Percentiles rank a stretch among this genome's conserved stretches.
Conservation (phyloP, 2,797 vertebrate genomes). For the Molossus molossus region DNA sequence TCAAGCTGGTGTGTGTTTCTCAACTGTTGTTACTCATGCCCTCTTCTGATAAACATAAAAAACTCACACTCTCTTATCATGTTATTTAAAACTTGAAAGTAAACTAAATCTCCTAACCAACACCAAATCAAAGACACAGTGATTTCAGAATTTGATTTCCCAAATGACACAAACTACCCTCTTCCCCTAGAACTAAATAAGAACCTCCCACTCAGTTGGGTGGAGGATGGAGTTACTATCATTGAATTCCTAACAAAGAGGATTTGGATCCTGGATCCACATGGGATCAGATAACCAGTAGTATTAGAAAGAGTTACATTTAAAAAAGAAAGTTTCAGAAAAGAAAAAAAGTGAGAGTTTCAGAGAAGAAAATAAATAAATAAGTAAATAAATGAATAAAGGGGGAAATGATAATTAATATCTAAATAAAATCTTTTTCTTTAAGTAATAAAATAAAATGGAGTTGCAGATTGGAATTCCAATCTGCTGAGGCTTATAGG, state of each 20-base stretch:
- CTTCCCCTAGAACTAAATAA: neutral
- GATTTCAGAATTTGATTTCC: constrained; percentile 64
- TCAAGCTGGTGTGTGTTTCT: neutral
- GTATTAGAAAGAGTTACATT: neutral
- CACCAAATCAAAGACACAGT: constrained; percentile 43
- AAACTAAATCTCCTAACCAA: constrained; percentile 29
- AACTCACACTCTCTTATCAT: neutral
- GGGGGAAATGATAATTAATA: constrained; percentile 39
- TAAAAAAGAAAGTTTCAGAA: no score
- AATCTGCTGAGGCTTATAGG: neutral
- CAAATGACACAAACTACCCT: neutral
- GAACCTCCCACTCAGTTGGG: neutral
- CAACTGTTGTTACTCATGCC: neutral
- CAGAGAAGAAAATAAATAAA: no score
- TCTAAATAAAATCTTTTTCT: neutral
- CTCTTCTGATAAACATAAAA: constrained; percentile 28
- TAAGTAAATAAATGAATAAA: constrained; percentile 6
- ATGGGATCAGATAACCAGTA: neutral
- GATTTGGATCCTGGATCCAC: neutral
- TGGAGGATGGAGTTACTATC: neutral
- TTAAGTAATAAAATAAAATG: constrained; percentile 23
- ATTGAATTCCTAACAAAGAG: neutral
- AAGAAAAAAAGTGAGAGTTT: no score
- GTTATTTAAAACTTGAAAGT: constrained; percentile 31
- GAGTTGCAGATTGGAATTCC: neutral